A percentile compares a stretch with the other conserved stretches of the same genome.
phyloP scores from a whole-genome alignment of 2,797 vertebrate species.

The Intellagama lesueurii region DNA sequence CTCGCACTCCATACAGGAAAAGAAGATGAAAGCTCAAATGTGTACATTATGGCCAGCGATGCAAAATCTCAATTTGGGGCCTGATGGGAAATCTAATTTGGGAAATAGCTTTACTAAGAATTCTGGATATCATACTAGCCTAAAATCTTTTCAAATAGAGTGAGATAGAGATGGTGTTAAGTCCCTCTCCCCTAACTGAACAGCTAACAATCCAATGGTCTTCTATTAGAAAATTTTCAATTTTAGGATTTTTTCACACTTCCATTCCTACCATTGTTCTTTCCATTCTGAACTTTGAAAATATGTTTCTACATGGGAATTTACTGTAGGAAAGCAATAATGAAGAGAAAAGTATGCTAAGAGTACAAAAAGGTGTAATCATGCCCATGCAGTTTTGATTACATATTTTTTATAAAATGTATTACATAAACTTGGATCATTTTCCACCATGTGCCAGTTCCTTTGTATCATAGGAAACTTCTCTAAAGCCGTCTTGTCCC shows the following conservation, averaged over 20 bases:
- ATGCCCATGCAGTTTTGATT: background rate
- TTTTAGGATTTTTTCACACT: background rate
- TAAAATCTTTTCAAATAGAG: background rate
- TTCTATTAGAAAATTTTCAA: background rate
- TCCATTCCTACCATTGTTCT: conserved; percentile 4
- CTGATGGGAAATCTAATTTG: background rate
- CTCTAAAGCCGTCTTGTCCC: background rate
- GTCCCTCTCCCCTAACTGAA: background rate
- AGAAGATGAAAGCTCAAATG: background rate
- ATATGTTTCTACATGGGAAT: background rate
- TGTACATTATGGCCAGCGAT: background rate
- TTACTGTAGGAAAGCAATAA: background rate
- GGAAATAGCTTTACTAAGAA: background rate
- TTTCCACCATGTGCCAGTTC: background rate
- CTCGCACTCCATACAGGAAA: background rate
- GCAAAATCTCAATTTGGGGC: background rate
- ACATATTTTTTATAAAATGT: background rate
- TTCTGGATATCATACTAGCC: background rate
- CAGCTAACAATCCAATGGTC: background rate
- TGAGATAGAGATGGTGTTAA: background rate
- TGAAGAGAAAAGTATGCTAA: conserved; percentile 8
- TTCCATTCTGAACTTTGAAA: background rate
- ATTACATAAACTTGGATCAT: background rate
- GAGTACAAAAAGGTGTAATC: background rate
- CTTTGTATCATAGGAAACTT: background rate